Base-by-base conservation (phyloP, 2,797 vertebrate species). In the Chaenodraco wilsoni region DNA sequence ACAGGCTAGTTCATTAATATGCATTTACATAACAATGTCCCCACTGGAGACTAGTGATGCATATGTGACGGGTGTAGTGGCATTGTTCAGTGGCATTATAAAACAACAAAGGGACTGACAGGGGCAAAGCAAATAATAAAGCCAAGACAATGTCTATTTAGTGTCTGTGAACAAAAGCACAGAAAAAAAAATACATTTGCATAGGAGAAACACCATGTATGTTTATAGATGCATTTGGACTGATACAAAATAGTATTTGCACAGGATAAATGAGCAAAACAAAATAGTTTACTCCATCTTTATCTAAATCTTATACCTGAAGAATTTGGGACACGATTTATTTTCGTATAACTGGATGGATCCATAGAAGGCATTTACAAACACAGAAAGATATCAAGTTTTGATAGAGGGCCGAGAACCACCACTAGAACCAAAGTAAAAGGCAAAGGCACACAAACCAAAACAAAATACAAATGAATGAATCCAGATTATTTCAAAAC, bases 11-110 rank as follows among this genome's bases (percentile, higher is more conserved):
- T 89, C 87, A 88, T 88, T 92, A 87, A 86, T 85, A 78, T 41
- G 31, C 65, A 90, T 93, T 90, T 88, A 80, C 88, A 89, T 88
- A 85, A 91, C 84, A 92, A 91, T 82, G 15, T 43, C 81, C 74
- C 82, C 87, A 78, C 61, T 76, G 77, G 87, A 81, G 84, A 54
- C 74, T 11, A 57, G 70, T 83, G 81, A 82, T 87, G 86, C 81
- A 73, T 46, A 78, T 79, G 78, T 87, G 81, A 89, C 65, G 80
- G 66, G 65, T 86, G 79, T 79, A 40, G 78, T 69, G 48, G 70
- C 75, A 79, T 71, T 87, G 85, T 77, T 14, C 67, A 48, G 65
- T 74, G 56, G 76, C 81, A 81, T 87, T 81, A 77, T 89, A 68
- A 74, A 69, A 64, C 82, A 88, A 90, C 85, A 89, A 89, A 87